Conservation (phyloP, 2,797 vertebrate species). For the Scolopax rusticola region DNA sequence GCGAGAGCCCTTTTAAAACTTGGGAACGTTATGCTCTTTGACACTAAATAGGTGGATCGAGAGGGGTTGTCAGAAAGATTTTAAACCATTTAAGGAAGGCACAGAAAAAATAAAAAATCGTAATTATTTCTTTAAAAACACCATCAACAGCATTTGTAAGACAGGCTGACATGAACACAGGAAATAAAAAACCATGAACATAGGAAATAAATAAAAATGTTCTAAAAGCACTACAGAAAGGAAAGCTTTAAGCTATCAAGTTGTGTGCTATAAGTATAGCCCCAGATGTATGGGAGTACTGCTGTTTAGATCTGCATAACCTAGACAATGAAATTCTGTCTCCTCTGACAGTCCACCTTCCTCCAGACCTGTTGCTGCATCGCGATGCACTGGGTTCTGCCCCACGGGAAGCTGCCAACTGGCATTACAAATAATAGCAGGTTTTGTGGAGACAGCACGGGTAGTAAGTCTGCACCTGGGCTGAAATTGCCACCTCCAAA, state of each 20-base stretch:
- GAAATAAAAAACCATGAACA: not conserved
- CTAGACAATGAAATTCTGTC: not conserved
- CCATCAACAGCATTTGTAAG: not conserved
- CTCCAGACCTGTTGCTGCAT: not conserved
- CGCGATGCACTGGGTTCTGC: not conserved
- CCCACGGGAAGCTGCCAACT: rapidly evolving
- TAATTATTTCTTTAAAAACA: constrained; percentile 37
- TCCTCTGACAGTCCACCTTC: not conserved
- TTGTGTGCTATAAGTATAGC: not conserved
- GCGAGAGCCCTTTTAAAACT: constrained; percentile 49
- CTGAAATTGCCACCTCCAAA: not conserved
- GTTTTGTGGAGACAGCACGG: not conserved
- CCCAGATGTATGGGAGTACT: not conserved
- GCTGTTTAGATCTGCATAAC: not conserved
- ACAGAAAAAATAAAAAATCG: not conserved
- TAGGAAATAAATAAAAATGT: not conserved
- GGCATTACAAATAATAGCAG: not conserved
- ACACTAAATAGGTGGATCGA: constrained; percentile 67
- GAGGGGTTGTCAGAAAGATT: constrained; percentile 68
- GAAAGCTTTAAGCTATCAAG: not conserved
- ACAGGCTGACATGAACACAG: not conserved
- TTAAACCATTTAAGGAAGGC: constrained; percentile 50
- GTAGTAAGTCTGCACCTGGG: not conserved
- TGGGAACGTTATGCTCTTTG: constrained; percentile 77
- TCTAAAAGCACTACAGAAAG: not conserved